Evolutionary conservation across 2,797 vertebrate species (phyloP).

Genomic region (Malacoraja senta): DNA sequence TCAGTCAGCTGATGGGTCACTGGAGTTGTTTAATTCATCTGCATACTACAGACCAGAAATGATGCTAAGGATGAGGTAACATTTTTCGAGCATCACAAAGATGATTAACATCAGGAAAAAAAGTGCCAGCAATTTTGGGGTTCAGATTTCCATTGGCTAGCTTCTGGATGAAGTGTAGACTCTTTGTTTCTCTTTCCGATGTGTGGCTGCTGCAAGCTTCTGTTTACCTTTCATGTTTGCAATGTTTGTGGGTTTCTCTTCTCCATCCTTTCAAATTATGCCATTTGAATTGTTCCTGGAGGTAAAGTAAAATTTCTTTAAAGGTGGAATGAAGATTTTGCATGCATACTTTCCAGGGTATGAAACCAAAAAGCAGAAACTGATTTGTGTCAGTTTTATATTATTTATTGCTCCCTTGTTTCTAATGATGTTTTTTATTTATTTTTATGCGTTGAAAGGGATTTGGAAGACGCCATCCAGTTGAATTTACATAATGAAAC

Average conservation of each 20-base stretch:
- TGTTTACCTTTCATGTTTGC: background rate
- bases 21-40: background rate
- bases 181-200: background rate
- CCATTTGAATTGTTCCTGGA: constrained; percentile 9
- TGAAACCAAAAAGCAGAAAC: background rate
- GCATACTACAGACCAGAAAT: too few species aligned
- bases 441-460: constrained; percentile 29
- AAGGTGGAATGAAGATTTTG: constrained; percentile 15
- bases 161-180: background rate
- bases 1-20: background rate
- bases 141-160: background rate
- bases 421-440: constrained; percentile 35
- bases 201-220: too few species aligned
- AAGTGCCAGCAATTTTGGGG: background rate
- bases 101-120: too few species aligned
- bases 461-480: constrained; percentile 34
- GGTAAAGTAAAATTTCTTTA: constrained; percentile 1
- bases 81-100: background rate
- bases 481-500: constrained; percentile 37
- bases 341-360: background rate
- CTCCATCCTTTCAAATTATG: constrained; percentile 1
- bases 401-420: constrained; percentile 25
- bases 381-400: constrained; percentile 17
- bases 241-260: background rate
- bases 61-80: background rate